phyloP scores from a whole-genome alignment of 2,113 vertebrate species.

The Serinus canaria region DNA sequence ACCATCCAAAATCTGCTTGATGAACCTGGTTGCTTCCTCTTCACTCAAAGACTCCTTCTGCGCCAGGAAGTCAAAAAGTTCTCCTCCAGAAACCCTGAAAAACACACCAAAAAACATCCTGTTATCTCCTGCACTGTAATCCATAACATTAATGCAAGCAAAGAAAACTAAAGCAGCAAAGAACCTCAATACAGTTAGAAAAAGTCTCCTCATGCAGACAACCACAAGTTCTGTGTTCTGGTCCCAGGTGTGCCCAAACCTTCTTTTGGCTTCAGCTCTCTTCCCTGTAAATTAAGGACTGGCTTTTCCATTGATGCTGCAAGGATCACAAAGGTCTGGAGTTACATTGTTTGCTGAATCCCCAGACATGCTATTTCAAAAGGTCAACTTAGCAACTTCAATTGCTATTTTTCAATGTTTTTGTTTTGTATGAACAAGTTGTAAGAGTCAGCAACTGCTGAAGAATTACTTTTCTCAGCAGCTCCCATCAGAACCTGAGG shows the following conservation, averaged over 20 bases:
- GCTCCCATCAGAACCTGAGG: background rate
- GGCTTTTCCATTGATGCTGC: background rate
- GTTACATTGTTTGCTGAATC: background rate
- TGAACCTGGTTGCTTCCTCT: constrained; percentile 95
- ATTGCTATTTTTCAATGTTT: background rate
- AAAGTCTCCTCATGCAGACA: background rate
- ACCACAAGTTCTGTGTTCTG: background rate
- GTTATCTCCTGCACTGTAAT: background rate
- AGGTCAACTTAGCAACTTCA: background rate
- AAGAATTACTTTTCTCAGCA: background rate
- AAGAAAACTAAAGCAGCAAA: background rate
- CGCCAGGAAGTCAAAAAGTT: constrained; percentile 96
- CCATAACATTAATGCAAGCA: background rate
- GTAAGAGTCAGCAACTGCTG: background rate
- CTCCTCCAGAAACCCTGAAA: constrained; percentile 92
- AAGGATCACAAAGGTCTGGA: background rate
- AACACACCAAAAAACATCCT: background rate
- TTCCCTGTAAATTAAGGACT: background rate
- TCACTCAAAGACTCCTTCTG: constrained; percentile 96
- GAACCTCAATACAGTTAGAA: background rate
- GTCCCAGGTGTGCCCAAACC: background rate
- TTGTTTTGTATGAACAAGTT: background rate
- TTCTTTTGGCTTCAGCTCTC: background rate
- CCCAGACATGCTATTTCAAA: background rate
- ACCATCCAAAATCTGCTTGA: constrained; percentile 94